Evolutionary conservation across 2,797 vertebrate genomes (phyloP), one percentile per base, ranked within the genome.

Genomic region (Margarornis squamiger): DNA sequence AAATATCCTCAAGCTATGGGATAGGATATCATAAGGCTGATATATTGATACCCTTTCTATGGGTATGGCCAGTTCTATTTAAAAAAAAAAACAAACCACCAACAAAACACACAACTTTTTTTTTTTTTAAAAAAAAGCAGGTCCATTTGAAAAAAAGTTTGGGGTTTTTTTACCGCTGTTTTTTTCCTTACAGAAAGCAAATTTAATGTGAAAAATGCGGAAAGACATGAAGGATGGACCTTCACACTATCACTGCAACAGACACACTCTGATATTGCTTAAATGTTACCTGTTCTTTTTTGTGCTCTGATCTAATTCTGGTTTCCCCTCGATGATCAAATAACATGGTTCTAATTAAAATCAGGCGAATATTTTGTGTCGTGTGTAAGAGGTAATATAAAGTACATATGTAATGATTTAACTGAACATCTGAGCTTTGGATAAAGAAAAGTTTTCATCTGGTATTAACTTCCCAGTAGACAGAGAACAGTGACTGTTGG

Each of bases 321-420:
- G 22, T 76, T 91, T 90, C 66, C n/a, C 74, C 55, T 9, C 43
- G 52, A 94, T 29, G 61, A 79, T 83, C 82, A 43, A 95, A 90
- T 85, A 97, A 88, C 81, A 49, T 48, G 3, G 18, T 24, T 20
- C 86, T 96, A 96, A 97, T 97, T 96, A 97, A 95, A 96, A 92
- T 97, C 96, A 97, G 96, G 43, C 95, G 39, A 97, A 97, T 97
- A 95, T 88, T 97, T 97, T 85, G 58, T 85, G 88, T 93, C 4
- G 2, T 97, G 94, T 96, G 97, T 97, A 96, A 97, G 95, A 97
- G 96, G 95, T 96, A 97, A 94, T 92, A 90, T 88, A 92, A 95
- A 97, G 90, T 94, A 88, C 97, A 95, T 88, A 58, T 95, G 97
- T 65, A 91, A 88, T 81, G 90, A 92, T 93, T 97, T 96, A 97